These are phyloP conservation scores for Lepidurus apus DNA, from an alignment of 1,140 invertebrate genomes.

Conservation along the genomic window DNA sequence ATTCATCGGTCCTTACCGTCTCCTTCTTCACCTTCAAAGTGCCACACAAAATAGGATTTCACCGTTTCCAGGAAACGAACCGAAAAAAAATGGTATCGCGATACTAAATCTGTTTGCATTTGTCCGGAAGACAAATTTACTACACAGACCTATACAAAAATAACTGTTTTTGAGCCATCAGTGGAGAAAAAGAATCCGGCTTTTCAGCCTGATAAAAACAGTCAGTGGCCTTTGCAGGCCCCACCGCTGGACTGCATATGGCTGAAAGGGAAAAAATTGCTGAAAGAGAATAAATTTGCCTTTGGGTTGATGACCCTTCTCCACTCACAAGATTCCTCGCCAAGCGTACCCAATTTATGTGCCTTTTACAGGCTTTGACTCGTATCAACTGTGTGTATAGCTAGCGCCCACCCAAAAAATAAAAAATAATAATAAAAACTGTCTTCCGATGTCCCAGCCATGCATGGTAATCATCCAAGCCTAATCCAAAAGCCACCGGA, in stretches of 20 bases:
- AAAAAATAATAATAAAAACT: no score
- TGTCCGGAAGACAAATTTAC: neutral
- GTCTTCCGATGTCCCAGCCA: neutral
- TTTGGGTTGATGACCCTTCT: neutral
- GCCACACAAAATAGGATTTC: neutral
- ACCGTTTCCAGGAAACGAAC: neutral
- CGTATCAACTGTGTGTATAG: neutral
- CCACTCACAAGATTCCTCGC: neutral
- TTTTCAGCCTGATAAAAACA: neutral
- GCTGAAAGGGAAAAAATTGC: neutral
- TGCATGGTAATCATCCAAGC: neutral
- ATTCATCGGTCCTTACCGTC: no score
- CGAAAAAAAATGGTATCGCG: neutral
- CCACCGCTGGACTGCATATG: neutral
- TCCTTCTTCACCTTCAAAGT: no score
- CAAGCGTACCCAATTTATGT: neutral
- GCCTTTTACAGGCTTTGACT: neutral
- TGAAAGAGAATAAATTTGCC: slow-evolving; percentile 4
- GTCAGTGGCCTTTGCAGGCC: neutral
- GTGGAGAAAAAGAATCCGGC: neutral
- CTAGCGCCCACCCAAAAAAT: no score
- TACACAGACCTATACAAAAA: neutral
- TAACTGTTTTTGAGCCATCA: neutral
- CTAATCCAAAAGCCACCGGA: neutral
- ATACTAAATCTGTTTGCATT: neutral